Evolutionary conservation across 2,113 vertebrate species (phyloP), one percentile per base, ranked within the genome.

Genomic region (Tautogolabrus adspersus): DNA sequence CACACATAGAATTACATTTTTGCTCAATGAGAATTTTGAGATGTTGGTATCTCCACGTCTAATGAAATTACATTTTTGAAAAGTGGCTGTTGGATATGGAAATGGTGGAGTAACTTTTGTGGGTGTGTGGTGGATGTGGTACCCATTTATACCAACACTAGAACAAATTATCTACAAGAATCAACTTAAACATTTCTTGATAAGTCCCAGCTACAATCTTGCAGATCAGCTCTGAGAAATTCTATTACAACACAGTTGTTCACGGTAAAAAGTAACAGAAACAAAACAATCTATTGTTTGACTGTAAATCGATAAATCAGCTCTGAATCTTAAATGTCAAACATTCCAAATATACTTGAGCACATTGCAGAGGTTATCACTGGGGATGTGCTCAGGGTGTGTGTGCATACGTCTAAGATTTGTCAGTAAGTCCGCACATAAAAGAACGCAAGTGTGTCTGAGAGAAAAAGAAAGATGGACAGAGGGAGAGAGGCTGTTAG

Each of bases 401-500:
- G 58, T 44, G 18, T 68, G 51, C 16, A 40, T 40, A 44, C 4
- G 42, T 70, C 12, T 55, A 60, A 46, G 51, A 63, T 60, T 51
- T 64, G 49, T 66, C 42, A 51, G 63, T 64, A 73, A 21, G 61
- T 51, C 73, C 57, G 46, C 1, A 15, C 38, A 26, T 37, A 19
- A 68, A 26, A 54, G 12, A 26, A 15, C 38, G 22, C 26, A 51
- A 62, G 19, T 51, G 62, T 60, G 40, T 71, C 30, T 47, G 54
- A 58, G 47, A 40, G 11, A n/a, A 34, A 13, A 61, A 62, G 34
- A 56, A n/a, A 59, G 19, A 57, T 13, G 37, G 55, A 62, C 4
- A 71, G 23, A 66, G 16, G 71, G 66, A 51, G 56, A 82, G 55
- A 66, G 64, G 22, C 49, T 81, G 56, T 80, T 83, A 74, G 49